phyloP scores from a whole-genome alignment of 2,888 invertebrate genomes.

The Chorisops tibialis region DNA sequence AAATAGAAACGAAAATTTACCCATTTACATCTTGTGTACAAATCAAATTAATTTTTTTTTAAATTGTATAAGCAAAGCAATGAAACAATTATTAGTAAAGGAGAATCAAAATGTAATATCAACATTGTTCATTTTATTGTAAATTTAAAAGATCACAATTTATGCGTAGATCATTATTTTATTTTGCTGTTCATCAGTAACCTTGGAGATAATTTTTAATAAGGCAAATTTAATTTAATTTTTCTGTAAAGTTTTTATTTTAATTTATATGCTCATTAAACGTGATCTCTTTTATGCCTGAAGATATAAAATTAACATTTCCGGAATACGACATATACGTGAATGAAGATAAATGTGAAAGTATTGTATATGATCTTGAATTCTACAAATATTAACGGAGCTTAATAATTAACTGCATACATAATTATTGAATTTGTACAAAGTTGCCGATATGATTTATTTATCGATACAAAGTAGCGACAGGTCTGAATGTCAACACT shows the following conservation, averaged over 20 bases:
- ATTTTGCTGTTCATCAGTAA: no score
- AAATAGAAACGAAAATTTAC: no score
- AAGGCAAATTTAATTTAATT: no score
- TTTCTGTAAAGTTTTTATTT: no score
- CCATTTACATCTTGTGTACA: neutral
- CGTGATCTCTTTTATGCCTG: no score
- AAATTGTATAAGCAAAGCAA: neutral
- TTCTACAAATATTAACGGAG: slow-evolving; percentile 10
- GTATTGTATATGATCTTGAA: slow-evolving; percentile 10
- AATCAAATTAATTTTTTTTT: neutral
- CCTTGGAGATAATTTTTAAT: no score
- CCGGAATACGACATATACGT: neutral
- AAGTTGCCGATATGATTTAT: neutral
- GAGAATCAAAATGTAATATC: no score
- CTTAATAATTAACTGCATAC: slow-evolving; percentile 9
- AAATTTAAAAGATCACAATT: no score
- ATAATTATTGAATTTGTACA: slow-evolving; percentile 14
- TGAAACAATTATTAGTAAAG: slow-evolving; percentile 2
- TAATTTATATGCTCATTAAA: no score
- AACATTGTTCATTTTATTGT: no score
- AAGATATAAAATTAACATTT: neutral
- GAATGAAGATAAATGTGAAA: neutral
- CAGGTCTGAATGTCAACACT: slow-evolving; percentile 22
- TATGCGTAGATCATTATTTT: no score
- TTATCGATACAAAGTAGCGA: neutral